A percentile compares a stretch with the other conserved stretches of the same genome.
Evolutionary conservation across 92 coral and sea anemone species (phyloP).

Genomic region (Parazoanthus atlanticus): DNA sequence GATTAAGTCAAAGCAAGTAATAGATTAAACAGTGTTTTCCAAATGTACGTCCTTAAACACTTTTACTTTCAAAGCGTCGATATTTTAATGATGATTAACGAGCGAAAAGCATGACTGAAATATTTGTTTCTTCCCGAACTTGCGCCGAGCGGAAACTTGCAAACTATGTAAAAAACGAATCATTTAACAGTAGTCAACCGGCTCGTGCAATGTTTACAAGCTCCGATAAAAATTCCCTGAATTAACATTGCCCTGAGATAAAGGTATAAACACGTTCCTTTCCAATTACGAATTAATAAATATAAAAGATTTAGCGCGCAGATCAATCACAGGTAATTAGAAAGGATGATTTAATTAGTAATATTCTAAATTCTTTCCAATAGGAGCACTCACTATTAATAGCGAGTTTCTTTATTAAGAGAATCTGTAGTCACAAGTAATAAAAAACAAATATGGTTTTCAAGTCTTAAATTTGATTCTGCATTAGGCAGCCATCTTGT

Average conservation of each 20-base stretch:
- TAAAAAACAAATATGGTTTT: slow-evolving; percentile 81
- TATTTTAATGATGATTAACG: slow-evolving; percentile 44
- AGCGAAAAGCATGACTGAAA: slow-evolving; percentile 22
- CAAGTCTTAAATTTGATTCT: slow-evolving; percentile 69
- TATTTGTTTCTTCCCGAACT: slow-evolving; percentile 21
- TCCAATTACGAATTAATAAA: slow-evolving; percentile 75
- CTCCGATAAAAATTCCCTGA: slow-evolving; percentile 70
- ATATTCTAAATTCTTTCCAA: slow-evolving; percentile 88
- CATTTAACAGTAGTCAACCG: slow-evolving; percentile 31
- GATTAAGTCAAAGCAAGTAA: slow-evolving; percentile 17
- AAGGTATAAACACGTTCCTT: slow-evolving; percentile 78
- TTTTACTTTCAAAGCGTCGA: slow-evolving; percentile 27
- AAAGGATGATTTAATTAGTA: slow-evolving; percentile 86
- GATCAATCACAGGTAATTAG: slow-evolving; percentile 98
- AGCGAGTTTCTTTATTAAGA: slow-evolving; percentile 83
- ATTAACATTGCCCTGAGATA: slow-evolving; percentile 68
- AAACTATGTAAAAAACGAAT: slow-evolving; percentile 36
- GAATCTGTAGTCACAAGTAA: slow-evolving; percentile 74
- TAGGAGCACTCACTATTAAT: slow-evolving; percentile 72
- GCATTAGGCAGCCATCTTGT: slow-evolving; percentile 78
- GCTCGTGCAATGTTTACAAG: slow-evolving; percentile 52
- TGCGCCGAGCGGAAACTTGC: slow-evolving; percentile 33
- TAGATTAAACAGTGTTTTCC: slow-evolving; percentile 37
- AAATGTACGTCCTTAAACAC: slow-evolving; percentile 16
- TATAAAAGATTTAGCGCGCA: slow-evolving; percentile 90